A percentile compares a stretch with the other conserved stretches of the same genome.
These are phyloP conservation scores for Eubucco bourcierii DNA, from an alignment of 2,113 vertebrate species.

Conservation along the genomic window DNA sequence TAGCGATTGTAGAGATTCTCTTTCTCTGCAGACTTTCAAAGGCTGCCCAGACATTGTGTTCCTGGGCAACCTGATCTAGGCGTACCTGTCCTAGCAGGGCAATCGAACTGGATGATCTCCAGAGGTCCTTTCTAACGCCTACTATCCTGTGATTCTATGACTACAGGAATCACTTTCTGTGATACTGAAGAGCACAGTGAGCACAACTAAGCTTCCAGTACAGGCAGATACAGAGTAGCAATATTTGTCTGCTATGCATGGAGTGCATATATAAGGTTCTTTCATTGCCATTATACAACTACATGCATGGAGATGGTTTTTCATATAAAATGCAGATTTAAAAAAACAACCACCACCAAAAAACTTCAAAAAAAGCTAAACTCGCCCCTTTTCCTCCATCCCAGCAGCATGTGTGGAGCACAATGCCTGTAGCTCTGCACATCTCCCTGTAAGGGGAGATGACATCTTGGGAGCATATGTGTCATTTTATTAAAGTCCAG, in stretches of 20 bases:
- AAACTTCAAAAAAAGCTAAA: not conserved
- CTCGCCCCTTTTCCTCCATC: not conserved
- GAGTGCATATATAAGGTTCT: not conserved
- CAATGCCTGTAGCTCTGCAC: not conserved
- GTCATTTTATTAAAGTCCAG: not conserved
- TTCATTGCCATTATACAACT: not conserved
- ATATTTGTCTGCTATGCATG: accelerated
- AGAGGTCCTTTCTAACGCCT: too few relatives aligned
- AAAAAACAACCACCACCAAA: not conserved
- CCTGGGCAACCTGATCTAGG: too few relatives aligned
- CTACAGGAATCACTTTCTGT: slow-evolving; percentile 17
- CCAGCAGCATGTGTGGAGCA: not conserved
- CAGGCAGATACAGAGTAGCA: not conserved
- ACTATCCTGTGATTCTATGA: not conserved
- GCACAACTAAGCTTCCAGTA: not conserved
- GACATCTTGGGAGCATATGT: not conserved
- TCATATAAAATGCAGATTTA: not conserved
- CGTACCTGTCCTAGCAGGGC: too few relatives aligned
- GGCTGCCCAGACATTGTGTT: too few relatives aligned
- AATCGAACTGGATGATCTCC: too few relatives aligned
- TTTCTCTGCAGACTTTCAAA: too few relatives aligned
- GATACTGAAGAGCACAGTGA: slow-evolving; percentile 20
- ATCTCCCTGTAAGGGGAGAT: not conserved
- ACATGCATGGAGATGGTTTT: not conserved
- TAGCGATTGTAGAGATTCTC: too few relatives aligned